Base-by-base conservation (phyloP, 2,797 vertebrate genomes). In the Sebastolobus altivelis region DNA sequence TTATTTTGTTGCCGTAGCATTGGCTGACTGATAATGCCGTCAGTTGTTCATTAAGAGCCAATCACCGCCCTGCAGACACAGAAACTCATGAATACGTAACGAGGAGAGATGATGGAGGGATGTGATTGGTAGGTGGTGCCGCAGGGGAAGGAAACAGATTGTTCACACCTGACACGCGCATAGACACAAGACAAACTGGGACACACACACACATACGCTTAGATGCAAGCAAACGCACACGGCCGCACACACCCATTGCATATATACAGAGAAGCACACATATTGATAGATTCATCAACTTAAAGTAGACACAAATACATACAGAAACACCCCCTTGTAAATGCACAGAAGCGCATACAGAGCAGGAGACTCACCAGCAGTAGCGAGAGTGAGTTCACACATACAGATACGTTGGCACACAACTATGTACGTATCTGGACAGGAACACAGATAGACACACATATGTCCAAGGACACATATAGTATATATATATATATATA, bases 1-100 rank as follows among this genome's bases (percentile, higher is more conserved):
- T 92, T 91, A 92, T 92, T 87, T 88, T 71, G 88, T 91, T 91
- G 88, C 88, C 75, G 52, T 79, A 69, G 91, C 77, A 67, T 37
- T 86, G 72, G 90, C 84, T 94, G 93, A 95, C 82, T 92, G 89
- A 95, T 94, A 87, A 88, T 84, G 88, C 90, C 83, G 74, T 92
- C 89, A 88, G 88, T 90, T 89, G 89, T 92, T 95, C 93, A 94
- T 95, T 94, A 93, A 81, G 87, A 88, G 89, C 91, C 92, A 93
- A 95, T 94, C 92, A 93, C 88, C 79, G 86, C 84, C 92, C 93
- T 66, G 89, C 93, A 94, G 93, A 94, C 91, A 93, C 84, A 93
- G 88, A 92, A 92, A 92, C 75, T 94, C 90, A 94, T 94, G 94
- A 94, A 94, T 94, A 90, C 70, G 76, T 93, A 91, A 94, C 93